Percentiles rank a stretch among this genome's conserved stretches.
These are phyloP conservation scores for Cantharis rustica DNA, from an alignment of 2,888 invertebrate species.

Conservation along the genomic window DNA sequence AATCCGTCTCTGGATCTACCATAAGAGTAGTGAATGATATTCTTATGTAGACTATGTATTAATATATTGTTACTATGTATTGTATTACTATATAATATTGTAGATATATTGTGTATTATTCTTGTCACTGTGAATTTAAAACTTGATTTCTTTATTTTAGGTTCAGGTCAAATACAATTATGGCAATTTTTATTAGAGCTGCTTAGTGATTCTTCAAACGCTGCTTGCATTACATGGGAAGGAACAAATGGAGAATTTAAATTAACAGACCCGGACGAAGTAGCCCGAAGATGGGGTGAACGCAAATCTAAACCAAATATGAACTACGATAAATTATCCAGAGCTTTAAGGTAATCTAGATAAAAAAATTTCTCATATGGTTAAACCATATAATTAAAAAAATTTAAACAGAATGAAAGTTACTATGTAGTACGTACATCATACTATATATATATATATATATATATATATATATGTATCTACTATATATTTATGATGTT, in stretches of 20 bases:
- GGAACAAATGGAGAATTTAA: constrained; percentile 99
- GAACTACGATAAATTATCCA: constrained; percentile 99
- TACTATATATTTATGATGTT: no score
- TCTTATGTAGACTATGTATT: no score
- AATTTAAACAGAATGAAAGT: background rate
- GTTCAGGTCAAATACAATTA: constrained; percentile 96
- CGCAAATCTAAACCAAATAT: constrained; percentile 99
- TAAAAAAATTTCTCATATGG: background rate
- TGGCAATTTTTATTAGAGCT: constrained; percentile 99
- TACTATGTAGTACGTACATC: no score
- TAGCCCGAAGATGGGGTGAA: constrained; percentile 98
- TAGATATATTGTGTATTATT: background rate
- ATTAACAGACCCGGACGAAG: constrained; percentile 97
- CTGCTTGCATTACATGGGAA: constrained; percentile 98
- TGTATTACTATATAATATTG: no score
- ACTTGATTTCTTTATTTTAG: constrained; percentile 56
- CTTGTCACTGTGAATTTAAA: background rate
- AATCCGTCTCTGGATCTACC: no score
- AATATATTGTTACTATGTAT: no score
- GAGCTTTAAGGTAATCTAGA: constrained; percentile 82
- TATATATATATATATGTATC: no score
- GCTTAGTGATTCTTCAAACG: constrained; percentile 92
- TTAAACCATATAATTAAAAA: background rate
- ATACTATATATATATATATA: no score
- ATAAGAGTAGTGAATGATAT: no score